These are phyloP conservation scores for Nettapus auritus DNA, from an alignment of 2,113 vertebrate species.

Conservation along the genomic window DNA sequence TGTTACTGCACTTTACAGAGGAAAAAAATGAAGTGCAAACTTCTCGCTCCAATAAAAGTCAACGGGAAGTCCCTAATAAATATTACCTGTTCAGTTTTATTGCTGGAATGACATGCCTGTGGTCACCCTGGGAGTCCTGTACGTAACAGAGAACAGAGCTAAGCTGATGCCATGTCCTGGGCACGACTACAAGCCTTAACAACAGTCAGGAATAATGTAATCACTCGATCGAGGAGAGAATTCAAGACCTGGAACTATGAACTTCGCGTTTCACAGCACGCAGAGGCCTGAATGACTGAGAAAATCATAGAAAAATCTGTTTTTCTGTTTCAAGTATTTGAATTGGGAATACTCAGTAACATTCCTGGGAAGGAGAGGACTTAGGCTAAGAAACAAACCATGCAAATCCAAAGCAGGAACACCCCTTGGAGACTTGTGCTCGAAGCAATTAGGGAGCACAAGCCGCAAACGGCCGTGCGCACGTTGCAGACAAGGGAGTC, in stretches of 20 bases:
- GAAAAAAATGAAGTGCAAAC: neutral
- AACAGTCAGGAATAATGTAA: neutral
- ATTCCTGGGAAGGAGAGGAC: neutral
- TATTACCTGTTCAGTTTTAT: neutral
- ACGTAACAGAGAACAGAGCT: neutral
- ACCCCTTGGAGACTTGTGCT: neutral
- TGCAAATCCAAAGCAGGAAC: neutral
- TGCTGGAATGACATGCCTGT: neutral
- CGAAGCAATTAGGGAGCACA: neutral
- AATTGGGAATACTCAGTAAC: neutral
- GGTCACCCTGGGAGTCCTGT: neutral
- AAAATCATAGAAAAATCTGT: neutral
- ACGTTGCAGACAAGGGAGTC: conserved; percentile 8
- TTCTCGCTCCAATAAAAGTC: neutral
- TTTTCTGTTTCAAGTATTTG: neutral
- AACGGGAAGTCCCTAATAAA: neutral
- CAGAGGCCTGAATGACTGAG: neutral
- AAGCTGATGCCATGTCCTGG: neutral
- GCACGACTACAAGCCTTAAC: neutral
- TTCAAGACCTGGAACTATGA: neutral
- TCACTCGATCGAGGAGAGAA: neutral
- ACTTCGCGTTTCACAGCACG: neutral
- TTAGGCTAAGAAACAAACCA: neutral
- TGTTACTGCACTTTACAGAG: neutral
- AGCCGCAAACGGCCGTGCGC: neutral